Evolutionary conservation across 2,113 vertebrate species (phyloP).

Genomic region (Tetraodon nigroviridis): DNA sequence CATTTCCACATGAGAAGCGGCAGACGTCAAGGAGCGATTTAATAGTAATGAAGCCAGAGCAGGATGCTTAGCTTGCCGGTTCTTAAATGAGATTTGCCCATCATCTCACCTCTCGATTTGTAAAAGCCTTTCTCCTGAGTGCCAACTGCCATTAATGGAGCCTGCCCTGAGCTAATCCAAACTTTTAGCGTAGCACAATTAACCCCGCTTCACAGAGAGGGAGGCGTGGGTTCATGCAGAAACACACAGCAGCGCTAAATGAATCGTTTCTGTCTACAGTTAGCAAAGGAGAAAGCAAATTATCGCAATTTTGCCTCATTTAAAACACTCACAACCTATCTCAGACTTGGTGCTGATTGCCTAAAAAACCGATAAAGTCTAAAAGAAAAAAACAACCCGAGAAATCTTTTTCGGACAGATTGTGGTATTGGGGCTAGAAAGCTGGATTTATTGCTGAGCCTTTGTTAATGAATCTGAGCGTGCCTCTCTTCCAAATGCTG

Average conservation of each 20-base stretch:
- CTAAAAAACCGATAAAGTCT: too few species aligned
- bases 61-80: conserved; percentile 6
- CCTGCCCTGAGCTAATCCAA: conserved; percentile 17
- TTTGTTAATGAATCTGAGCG: conserved; percentile 1
- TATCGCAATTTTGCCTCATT: background rate
- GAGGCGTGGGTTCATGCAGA: conserved; percentile 7
- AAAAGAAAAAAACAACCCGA: background rate
- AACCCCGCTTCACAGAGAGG: conserved; percentile 24
- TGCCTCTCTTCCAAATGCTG: conserved; percentile 3
- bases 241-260: conserved; percentile 6
- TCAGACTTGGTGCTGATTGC: background rate
- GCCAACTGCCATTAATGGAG: conserved; percentile 25
- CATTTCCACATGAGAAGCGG: conserved; percentile 26
- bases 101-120: background rate
- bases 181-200: conserved; percentile 34
- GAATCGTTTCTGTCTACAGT: background rate
- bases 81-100: conserved; percentile 18
- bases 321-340: background rate
- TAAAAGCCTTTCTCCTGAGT: conserved; percentile 11
- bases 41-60: conserved; percentile 19
- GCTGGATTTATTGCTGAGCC: background rate
- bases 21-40: conserved; percentile 32
- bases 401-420: conserved; percentile 12
- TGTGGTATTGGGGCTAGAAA: background rate
- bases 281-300: background rate